Conservation (phyloP, 2,888 invertebrate species). For the Ochlodes sylvanus region DNA sequence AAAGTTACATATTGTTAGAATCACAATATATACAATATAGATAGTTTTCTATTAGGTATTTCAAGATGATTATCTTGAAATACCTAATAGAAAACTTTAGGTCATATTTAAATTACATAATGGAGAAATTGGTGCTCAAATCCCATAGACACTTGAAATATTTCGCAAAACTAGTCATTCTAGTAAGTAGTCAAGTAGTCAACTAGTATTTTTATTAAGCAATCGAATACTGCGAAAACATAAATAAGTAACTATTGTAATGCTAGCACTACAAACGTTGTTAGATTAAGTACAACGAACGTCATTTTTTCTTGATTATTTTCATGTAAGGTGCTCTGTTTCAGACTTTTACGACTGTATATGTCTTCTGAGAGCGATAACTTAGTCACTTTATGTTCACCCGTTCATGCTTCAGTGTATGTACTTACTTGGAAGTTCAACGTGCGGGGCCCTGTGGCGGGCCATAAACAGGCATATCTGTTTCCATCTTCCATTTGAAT, state of each 20-base stretch:
- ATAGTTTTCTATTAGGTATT: too few species aligned
- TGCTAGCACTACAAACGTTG: slow-evolving; percentile 35
- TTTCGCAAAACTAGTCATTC: too few species aligned
- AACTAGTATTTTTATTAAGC: too few species aligned
- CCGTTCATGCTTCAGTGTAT: slow-evolving; percentile 71
- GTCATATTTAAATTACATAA: too few species aligned
- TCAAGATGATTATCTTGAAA: too few species aligned
- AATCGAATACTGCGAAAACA: too few species aligned
- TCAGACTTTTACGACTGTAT: slow-evolving; percentile 78
- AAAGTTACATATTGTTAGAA: too few species aligned
- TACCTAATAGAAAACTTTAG: too few species aligned
- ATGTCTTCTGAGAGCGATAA: slow-evolving; percentile 82
- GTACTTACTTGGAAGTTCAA: slow-evolving; percentile 74
- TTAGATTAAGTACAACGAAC: slow-evolving; percentile 50
- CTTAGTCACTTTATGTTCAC: slow-evolving; percentile 83
- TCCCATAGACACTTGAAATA: too few species aligned
- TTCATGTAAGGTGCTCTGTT: slow-evolving; percentile 74
- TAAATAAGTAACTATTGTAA: neutral
- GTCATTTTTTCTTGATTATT: slow-evolving; percentile 79
- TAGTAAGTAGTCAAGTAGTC: too few species aligned
- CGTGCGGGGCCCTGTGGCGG: slow-evolving; percentile 72
- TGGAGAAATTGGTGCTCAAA: too few species aligned
- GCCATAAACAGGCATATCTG: slow-evolving; percentile 76
- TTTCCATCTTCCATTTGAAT: slow-evolving; percentile 74
- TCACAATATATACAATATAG: too few species aligned